Conservation (phyloP, 2,888 invertebrate species). For the Sesamia inferens region DNA sequence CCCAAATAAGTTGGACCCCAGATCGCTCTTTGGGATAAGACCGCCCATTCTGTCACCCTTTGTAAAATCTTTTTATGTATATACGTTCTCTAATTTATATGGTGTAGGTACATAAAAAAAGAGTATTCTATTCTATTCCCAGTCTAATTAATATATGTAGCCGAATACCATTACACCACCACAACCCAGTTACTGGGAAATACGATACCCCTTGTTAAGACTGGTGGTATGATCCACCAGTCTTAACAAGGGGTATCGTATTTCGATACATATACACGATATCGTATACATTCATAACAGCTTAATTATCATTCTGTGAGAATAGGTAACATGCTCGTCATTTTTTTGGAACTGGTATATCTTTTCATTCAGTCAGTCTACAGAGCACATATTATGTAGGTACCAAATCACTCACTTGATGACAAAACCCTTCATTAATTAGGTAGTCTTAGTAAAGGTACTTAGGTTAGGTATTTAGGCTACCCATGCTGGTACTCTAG, state of each 20-base stretch:
- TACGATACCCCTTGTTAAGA: background rate
- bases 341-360: background rate
- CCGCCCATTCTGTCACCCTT: no score
- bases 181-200: background rate
- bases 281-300: no score
- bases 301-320: no score
- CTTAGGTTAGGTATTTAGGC: constrained; percentile 71
- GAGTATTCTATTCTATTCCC: no score
- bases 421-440: constrained; percentile 48
- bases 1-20: background rate
- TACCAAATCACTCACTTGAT: constrained; percentile 25
- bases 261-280: no score
- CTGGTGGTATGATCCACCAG: no score
- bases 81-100: no score
- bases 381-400: background rate
- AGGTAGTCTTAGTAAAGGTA: constrained; percentile 51
- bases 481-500: constrained; percentile 55
- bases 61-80: no score
- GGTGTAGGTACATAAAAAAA: no score
- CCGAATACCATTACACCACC: background rate
- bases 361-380: background rate
- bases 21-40: no score
- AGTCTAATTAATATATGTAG: background rate
- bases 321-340: background rate
- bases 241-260: no score